Conservation (phyloP, 2,113 vertebrate genomes). For the Leptosomus discolor region DNA sequence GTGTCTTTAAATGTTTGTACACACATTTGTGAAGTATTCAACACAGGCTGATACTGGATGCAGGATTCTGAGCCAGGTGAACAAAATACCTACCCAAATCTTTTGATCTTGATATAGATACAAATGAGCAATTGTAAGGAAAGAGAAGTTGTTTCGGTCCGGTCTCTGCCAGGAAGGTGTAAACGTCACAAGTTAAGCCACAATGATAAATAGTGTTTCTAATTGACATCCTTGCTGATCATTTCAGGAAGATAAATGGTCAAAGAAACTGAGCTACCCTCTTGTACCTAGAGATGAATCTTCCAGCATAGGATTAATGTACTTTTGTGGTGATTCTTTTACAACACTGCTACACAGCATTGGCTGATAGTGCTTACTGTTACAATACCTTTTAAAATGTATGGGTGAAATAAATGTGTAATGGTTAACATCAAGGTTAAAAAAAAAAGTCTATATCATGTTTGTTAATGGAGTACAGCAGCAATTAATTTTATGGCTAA, state of each 20-base stretch:
- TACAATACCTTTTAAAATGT: not conserved
- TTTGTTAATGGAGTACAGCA: not conserved
- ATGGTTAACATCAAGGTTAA: not conserved
- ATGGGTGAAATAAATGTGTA: not conserved
- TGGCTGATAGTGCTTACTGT: not conserved
- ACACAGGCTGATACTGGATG: not conserved
- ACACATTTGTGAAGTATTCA: not conserved
- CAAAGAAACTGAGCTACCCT: not conserved
- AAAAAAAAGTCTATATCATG: not conserved
- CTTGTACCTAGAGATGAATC: not conserved
- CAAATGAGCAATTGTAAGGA: not conserved
- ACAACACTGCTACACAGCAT: not conserved
- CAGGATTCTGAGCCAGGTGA: not conserved
- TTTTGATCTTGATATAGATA: not conserved
- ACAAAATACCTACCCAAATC: not conserved
- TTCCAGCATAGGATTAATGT: not conserved
- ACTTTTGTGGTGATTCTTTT: not conserved
- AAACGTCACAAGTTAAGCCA: not conserved
- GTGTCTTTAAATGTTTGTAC: not conserved
- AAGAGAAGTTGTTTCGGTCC: not conserved
- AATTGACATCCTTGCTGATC: conserved; percentile 13
- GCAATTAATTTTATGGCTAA: not conserved
- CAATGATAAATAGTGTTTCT: not conserved
- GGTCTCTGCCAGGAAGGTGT: not conserved
- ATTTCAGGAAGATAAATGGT: conserved; percentile 25